Percentiles rank a stretch among this genome's conserved stretches.
phyloP scores from a whole-genome alignment of 2,888 invertebrate genomes.

The Neocrepidodera transversa region DNA sequence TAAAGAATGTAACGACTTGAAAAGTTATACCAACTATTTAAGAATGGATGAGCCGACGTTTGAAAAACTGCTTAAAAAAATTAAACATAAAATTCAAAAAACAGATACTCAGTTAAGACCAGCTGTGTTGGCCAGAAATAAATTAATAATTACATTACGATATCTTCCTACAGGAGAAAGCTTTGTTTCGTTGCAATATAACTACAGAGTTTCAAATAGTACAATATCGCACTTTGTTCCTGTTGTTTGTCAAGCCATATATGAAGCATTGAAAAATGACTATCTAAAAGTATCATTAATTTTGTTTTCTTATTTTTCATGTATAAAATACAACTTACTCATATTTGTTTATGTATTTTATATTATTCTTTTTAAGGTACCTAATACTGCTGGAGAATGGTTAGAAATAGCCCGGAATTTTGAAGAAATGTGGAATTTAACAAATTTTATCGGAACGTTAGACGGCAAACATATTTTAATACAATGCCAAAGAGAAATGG shows the following conservation, averaged over 20 bases:
- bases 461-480: slow-evolving; percentile 48
- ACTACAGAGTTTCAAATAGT: slow-evolving; percentile 24
- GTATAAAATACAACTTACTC: background rate
- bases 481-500: no score
- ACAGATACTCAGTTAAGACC: no score
- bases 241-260: slow-evolving; percentile 12
- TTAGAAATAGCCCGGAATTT: slow-evolving; percentile 32
- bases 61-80: no score
- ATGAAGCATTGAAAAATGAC: no score
- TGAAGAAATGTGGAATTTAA: slow-evolving; percentile 40
- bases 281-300: slow-evolving; percentile 19
- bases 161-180: slow-evolving; percentile 32
- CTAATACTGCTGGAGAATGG: slow-evolving; percentile 33
- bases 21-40: no score
- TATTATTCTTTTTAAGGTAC: slow-evolving; percentile 30
- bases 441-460: slow-evolving; percentile 42
- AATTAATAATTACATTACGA: slow-evolving; percentile 30
- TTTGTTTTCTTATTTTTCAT: no score
- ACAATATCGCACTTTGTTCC: slow-evolving; percentile 20
- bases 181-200: slow-evolving; percentile 25
- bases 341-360: no score
- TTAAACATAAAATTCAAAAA: no score
- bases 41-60: no score
- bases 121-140: slow-evolving; percentile 23
- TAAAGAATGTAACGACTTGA: no score